Evolutionary conservation across 2,888 invertebrate species (phyloP).

Genomic region (Keiferia lycopersicella): DNA sequence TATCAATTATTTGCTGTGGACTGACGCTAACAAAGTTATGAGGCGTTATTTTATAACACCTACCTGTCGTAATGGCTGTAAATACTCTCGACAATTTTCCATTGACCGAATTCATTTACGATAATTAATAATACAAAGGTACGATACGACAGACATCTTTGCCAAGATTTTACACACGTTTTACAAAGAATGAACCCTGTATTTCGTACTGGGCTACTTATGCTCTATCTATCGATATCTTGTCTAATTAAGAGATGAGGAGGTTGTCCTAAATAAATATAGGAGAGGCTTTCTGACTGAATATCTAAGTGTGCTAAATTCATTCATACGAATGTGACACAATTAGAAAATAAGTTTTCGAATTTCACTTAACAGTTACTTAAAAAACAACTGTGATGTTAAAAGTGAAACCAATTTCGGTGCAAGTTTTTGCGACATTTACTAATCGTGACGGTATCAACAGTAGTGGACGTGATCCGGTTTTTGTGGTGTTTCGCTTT

Average conservation of each 20-base stretch:
- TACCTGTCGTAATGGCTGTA: constrained; percentile 22
- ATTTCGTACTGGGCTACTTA: too few relatives aligned
- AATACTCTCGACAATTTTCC: constrained; percentile 25
- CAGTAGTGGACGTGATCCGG: constrained; percentile 25
- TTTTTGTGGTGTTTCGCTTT: constrained; percentile 17
- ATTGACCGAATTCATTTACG: constrained; percentile 4
- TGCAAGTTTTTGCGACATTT: constrained; percentile 8
- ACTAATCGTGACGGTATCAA: constrained; percentile 19
- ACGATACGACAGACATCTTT: background rate
- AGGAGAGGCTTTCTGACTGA: too few relatives aligned
- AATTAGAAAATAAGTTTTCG: background rate
- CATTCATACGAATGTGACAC: background rate
- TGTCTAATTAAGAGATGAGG: too few relatives aligned
- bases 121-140: background rate
- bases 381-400: background rate
- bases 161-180: background rate
- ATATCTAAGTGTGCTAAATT: too few relatives aligned
- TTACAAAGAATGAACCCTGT: too few relatives aligned
- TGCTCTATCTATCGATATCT: too few relatives aligned
- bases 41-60: constrained; percentile 22
- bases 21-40: constrained; percentile 21
- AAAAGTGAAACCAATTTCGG: constrained; percentile 10
- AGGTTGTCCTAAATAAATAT: too few relatives aligned
- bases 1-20: constrained; percentile 22
- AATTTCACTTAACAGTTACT: background rate